Percentiles rank a stretch among this genome's conserved stretches.
Evolutionary conservation across 2,113 vertebrate species (phyloP).

Genomic region (Xiphophorus couchianus): DNA sequence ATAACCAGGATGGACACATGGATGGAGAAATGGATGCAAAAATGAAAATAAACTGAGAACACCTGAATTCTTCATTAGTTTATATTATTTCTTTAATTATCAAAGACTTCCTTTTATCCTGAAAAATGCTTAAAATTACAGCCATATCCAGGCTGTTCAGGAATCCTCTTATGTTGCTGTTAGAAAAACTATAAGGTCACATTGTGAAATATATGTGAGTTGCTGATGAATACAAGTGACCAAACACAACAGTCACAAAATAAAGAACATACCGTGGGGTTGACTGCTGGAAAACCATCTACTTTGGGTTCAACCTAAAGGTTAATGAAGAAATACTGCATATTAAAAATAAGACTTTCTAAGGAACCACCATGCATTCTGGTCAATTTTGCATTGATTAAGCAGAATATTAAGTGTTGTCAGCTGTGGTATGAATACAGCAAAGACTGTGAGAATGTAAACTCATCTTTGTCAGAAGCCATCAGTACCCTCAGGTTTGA

Average conservation of each 20-base stretch:
- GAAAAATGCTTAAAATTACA: not conserved
- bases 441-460: conserved; percentile 15
- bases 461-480: conserved; percentile 29
- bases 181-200: not conserved
- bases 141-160: not conserved
- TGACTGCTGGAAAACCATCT: conserved; percentile 45
- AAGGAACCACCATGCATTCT: not conserved
- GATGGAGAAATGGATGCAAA: too few relatives aligned
- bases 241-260: not conserved
- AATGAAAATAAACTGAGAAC: not conserved
- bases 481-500: not conserved
- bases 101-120: not conserved
- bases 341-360: not conserved
- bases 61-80: not conserved
- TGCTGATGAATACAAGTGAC: not conserved
- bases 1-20: too few relatives aligned
- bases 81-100: not conserved
- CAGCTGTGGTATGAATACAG: conserved; percentile 13
- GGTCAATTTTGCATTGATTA: not conserved
- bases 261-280: conserved; percentile 53
- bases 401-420: conserved; percentile 17
- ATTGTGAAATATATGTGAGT: not conserved
- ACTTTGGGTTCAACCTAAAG: conserved; percentile 55
- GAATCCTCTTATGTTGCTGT: not conserved
- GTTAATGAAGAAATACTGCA: conserved; percentile 6